Evolutionary conservation across 92 coral and sea anemone genomes (phyloP).

Genomic region (Desmophyllum pertusum): DNA sequence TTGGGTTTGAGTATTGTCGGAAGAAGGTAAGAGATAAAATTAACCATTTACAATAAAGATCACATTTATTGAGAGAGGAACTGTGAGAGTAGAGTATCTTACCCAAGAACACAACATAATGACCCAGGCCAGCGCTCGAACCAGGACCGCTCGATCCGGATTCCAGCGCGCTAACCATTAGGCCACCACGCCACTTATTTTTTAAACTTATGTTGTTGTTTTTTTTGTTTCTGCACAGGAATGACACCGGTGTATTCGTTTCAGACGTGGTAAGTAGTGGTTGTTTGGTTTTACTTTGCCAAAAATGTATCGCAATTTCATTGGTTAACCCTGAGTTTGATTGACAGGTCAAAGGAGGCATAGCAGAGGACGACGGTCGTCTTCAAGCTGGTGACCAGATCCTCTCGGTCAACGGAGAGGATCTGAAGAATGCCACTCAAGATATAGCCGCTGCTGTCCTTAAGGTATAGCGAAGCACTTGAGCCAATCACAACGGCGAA

Average conservation of each 20-base stretch:
- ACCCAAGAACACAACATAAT: too few species aligned
- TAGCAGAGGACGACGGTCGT: constrained; percentile 91
- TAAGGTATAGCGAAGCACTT: constrained; percentile 63
- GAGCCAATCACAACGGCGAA: too few species aligned
- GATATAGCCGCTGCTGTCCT: constrained; percentile 87
- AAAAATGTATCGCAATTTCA: not conserved
- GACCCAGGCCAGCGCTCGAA: too few species aligned
- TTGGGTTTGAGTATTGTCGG: constrained; percentile 97
- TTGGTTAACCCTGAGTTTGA: not conserved
- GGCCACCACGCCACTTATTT: too few species aligned
- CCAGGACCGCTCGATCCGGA: too few species aligned
- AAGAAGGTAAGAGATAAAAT: constrained; percentile 69
- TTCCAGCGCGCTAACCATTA: too few species aligned
- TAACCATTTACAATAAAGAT: too few species aligned
- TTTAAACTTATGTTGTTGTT: not conserved
- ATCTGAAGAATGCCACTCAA: constrained; percentile 87
- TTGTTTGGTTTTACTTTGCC: not conserved
- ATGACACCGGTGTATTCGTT: constrained; percentile 94
- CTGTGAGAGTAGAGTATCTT: too few species aligned
- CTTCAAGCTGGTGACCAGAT: constrained; percentile 94
- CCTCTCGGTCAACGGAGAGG: constrained; percentile 92
- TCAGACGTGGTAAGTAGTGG: constrained; percentile 89
- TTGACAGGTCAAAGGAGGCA: constrained; percentile 89
- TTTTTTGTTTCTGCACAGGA: constrained; percentile 49
- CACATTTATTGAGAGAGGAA: too few species aligned